phyloP scores from a whole-genome alignment of 2,888 invertebrate genomes.

The Cyclophora punctaria region DNA sequence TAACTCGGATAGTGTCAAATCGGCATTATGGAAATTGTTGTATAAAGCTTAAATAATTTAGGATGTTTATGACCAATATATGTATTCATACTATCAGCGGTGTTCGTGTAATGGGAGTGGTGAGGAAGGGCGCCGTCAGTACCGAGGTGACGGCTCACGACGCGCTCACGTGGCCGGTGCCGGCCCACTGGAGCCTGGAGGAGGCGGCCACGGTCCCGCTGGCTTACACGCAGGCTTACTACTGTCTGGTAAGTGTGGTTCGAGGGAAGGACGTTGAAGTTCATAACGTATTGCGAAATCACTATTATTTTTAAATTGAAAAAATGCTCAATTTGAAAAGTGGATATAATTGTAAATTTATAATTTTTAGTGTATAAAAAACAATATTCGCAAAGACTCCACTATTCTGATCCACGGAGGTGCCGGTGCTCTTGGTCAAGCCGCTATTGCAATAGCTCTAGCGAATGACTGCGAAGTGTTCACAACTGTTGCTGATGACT shows the following conservation, averaged over 20 bases:
- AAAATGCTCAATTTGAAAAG: neutral
- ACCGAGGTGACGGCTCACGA: constrained; percentile 66
- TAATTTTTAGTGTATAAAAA: constrained; percentile 23
- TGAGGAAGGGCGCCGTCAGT: constrained; percentile 66
- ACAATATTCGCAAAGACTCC: constrained; percentile 11
- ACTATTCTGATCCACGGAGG: constrained; percentile 28
- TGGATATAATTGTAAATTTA: neutral
- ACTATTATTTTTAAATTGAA: constrained; percentile 26
- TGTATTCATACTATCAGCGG: constrained; percentile 37
- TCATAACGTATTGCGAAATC: no score
- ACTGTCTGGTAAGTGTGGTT: constrained; percentile 37
- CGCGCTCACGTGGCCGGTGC: constrained; percentile 78
- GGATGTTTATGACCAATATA: no score
- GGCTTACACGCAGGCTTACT: constrained; percentile 77
- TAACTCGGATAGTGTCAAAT: no score
- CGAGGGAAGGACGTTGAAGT: no score
- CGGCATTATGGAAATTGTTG: no score
- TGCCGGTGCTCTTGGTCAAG: constrained; percentile 52
- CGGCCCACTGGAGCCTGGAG: constrained; percentile 79
- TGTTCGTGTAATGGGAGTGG: constrained; percentile 77
- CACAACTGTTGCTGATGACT: constrained; percentile 43
- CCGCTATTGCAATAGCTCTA: constrained; percentile 41
- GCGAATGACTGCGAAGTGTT: constrained; percentile 41
- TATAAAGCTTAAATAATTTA: no score
- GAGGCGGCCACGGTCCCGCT: constrained; percentile 86